Percentiles rank a stretch among this genome's conserved stretches.
Conservation (phyloP, 1,140 invertebrate genomes). For the Ostrea edulis region DNA sequence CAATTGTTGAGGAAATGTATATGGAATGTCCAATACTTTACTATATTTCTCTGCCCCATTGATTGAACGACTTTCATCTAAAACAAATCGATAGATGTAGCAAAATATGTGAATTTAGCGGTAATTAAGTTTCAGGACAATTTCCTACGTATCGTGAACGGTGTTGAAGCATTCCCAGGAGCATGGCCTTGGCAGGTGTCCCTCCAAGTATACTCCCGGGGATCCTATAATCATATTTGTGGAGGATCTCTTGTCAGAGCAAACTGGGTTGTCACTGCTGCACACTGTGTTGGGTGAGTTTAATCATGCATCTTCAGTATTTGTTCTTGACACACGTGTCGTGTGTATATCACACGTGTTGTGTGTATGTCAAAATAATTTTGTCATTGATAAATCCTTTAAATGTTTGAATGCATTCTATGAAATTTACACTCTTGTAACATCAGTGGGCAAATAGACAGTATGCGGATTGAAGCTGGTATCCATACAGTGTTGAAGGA, state of each 20-base stretch:
- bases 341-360: too few relatives aligned
- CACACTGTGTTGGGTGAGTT: constrained; percentile 54
- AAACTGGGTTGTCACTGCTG: constrained; percentile 55
- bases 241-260: constrained; percentile 52
- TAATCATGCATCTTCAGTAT: too few relatives aligned
- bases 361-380: too few relatives aligned
- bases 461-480: background rate
- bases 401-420: too few relatives aligned
- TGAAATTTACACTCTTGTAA: background rate
- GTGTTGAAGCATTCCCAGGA: constrained; percentile 20
- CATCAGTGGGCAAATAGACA: background rate
- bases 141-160: constrained; percentile 51
- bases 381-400: too few relatives aligned
- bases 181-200: constrained; percentile 62
- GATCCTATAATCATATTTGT: constrained; percentile 50
- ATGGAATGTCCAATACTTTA: too few relatives aligned
- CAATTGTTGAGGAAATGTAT: too few relatives aligned
- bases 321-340: too few relatives aligned
- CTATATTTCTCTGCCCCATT: too few relatives aligned
- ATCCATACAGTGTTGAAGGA: background rate
- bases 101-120: background rate
- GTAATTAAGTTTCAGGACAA: background rate
- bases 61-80: too few relatives aligned
- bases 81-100: background rate
- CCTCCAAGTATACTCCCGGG: constrained; percentile 48